Conservation (phyloP, 1,140 invertebrate species). For the Melipona quadrifasciata region DNA sequence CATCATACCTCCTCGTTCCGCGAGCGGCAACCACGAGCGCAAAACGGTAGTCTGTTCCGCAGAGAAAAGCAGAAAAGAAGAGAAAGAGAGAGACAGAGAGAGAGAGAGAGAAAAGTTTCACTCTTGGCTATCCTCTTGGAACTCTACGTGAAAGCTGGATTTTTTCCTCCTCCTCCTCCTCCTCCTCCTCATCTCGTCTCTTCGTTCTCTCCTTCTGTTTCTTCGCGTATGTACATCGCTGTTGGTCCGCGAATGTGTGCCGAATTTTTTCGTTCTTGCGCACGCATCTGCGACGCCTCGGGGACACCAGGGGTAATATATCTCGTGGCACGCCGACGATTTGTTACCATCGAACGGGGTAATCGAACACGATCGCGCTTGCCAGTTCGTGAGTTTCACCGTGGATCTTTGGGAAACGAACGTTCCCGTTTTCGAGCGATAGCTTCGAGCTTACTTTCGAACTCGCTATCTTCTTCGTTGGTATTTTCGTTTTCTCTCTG, state of each 20-base stretch:
- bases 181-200: background rate
- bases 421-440: background rate
- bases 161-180: background rate
- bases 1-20: slow-evolving; percentile 64
- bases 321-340: slow-evolving; percentile 60
- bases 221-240: slow-evolving; percentile 6
- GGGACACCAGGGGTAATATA: slow-evolving; percentile 55
- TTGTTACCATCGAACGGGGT: slow-evolving; percentile 65
- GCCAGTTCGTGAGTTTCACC: background rate
- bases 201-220: background rate
- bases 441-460: background rate
- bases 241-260: background rate
- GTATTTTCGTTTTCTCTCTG: background rate
- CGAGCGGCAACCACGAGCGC: slow-evolving; percentile 39
- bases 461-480: background rate
- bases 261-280: slow-evolving; percentile 13
- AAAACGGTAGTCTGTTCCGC: slow-evolving; percentile 54
- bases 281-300: slow-evolving; percentile 49
- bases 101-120: background rate
- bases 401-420: background rate
- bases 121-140: background rate
- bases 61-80: slow-evolving; percentile 26
- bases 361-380: slow-evolving; percentile 61
- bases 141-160: slow-evolving; percentile 21
- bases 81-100: too few species aligned